Evolutionary conservation across 2,113 vertebrate genomes (phyloP).

Genomic region (Apteryx owenii): DNA sequence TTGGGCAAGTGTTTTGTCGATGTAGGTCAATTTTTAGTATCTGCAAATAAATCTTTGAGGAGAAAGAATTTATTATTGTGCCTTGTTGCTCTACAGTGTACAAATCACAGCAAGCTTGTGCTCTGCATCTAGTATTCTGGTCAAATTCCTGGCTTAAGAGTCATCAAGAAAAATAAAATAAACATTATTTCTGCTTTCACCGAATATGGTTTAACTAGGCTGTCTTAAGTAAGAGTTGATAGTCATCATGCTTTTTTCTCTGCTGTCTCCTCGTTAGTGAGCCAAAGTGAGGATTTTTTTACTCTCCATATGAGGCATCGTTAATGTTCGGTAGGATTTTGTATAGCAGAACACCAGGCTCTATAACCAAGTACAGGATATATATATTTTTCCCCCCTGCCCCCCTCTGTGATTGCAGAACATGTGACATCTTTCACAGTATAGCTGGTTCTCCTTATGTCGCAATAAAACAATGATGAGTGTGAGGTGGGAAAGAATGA

Average conservation of each 20-base stretch:
- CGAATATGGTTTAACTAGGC: neutral
- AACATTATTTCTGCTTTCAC: neutral
- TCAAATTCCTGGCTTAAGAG: neutral
- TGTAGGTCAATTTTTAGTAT: neutral
- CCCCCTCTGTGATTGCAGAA: rapidly evolving
- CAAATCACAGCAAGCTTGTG: neutral
- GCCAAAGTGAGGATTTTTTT: neutral
- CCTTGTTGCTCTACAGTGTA: neutral
- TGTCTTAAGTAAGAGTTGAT: neutral
- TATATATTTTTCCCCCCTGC: neutral
- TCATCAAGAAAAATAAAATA: neutral
- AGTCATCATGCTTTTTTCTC: neutral
- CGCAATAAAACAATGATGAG: neutral
- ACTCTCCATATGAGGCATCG: neutral
- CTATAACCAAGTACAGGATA: neutral
- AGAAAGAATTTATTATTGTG: neutral
- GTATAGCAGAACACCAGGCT: neutral
- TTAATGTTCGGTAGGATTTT: neutral
- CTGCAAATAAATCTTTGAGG: neutral
- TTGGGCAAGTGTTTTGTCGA: neutral
- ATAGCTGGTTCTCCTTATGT: neutral
- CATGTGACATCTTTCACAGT: neutral
- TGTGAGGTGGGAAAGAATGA: neutral
- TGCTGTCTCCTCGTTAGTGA: neutral
- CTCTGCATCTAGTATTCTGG: neutral